Conservation (phyloP, 2,113 vertebrate genomes). For the Perca flavescens region DNA sequence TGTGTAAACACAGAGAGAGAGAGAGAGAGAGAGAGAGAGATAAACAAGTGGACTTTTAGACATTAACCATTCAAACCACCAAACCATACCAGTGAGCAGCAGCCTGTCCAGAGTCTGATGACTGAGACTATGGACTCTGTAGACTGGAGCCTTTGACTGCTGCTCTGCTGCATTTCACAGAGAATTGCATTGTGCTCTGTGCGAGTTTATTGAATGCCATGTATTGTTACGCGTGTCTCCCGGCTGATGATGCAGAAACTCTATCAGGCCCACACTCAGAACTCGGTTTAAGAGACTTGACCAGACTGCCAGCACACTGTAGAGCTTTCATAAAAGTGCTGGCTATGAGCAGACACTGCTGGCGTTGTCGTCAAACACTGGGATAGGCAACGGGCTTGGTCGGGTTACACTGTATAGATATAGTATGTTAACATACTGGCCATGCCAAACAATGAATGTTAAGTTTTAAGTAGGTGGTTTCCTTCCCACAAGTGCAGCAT, state of each 20-base stretch:
- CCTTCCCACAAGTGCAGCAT: not conserved
- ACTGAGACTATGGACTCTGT: constrained; percentile 24
- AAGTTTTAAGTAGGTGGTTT: not conserved
- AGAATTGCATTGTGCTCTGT: constrained; percentile 67
- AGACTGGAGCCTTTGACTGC: constrained; percentile 39
- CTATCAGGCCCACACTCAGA: constrained; percentile 48
- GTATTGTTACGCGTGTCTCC: constrained; percentile 66
- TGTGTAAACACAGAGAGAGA: constrained; percentile 58
- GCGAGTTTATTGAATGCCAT: constrained; percentile 60
- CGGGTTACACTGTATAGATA: not conserved
- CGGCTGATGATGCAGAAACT: constrained; percentile 54
- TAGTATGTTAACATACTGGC: not conserved
- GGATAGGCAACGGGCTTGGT: not conserved
- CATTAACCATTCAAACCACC: not conserved
- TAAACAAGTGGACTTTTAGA: not conserved
- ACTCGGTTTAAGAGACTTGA: constrained; percentile 61
- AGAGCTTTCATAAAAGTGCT: constrained; percentile 28
- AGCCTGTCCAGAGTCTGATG: constrained; percentile 28
- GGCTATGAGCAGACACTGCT: constrained; percentile 28
- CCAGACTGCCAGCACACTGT: constrained; percentile 47
- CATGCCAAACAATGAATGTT: not conserved
- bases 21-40: not conserved
- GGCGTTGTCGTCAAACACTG: constrained; percentile 3
- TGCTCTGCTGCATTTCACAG: constrained; percentile 45
- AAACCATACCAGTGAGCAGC: constrained; percentile 7